phyloP scores from a whole-genome alignment of 2,888 invertebrate genomes.

The Therioaphis trifolii region DNA sequence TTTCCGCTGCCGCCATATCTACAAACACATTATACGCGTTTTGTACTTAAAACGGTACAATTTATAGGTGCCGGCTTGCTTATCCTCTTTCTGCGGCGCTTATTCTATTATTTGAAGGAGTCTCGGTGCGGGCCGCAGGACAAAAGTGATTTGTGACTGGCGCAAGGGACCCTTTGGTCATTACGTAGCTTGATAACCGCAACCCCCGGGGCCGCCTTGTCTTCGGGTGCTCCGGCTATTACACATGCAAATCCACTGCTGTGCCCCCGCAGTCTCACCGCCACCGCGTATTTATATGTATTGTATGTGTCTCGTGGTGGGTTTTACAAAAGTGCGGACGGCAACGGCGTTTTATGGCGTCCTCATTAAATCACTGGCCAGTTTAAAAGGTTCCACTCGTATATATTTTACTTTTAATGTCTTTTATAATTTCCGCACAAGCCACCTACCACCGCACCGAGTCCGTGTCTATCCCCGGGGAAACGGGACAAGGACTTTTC shows the following conservation, averaged over 20 bases:
- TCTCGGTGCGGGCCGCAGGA: conserved; percentile 38
- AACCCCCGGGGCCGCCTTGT: conserved; percentile 60
- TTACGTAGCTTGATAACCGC: conserved; percentile 62
- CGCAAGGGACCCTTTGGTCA: conserved; percentile 60
- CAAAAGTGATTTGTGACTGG: conserved; percentile 63
- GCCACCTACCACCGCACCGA: conserved; percentile 18
- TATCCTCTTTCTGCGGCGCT: conserved; percentile 56
- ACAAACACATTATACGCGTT: conserved; percentile 59
- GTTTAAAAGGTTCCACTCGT: conserved; percentile 58
- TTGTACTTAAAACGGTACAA: conserved; percentile 63
- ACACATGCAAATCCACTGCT: conserved; percentile 59
- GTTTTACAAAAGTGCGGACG: conserved; percentile 62
- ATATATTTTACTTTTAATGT: conserved; percentile 62
- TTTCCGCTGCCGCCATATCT: conserved; percentile 1
- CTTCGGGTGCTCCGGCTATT: conserved; percentile 55
- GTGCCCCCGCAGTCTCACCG: background rate
- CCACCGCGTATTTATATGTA: background rate
- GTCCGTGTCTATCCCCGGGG: conserved; percentile 2
- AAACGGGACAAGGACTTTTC: background rate
- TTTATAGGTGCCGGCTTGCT: conserved; percentile 58
- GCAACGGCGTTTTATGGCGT: conserved; percentile 46
- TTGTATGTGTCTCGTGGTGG: conserved; percentile 50
- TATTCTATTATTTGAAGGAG: conserved; percentile 62
- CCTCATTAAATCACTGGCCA: conserved; percentile 61
- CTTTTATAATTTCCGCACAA: conserved; percentile 58